Conservation (phyloP, 2,113 vertebrate genomes). For the Heterocephalus glaber region DNA sequence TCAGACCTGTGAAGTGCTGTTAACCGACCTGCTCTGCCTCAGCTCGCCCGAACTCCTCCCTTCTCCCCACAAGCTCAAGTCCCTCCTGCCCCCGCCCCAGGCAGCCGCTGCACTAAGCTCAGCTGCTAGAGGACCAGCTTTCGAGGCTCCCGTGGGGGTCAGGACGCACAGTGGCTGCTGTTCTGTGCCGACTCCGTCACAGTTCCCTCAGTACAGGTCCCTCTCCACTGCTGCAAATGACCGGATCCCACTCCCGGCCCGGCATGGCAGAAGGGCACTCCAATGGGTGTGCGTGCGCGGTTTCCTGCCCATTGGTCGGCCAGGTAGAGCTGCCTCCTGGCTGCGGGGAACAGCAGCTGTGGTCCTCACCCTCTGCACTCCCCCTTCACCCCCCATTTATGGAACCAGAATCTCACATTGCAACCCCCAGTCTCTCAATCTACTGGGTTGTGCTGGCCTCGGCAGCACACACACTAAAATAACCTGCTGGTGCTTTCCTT, state of each 20-base stretch:
- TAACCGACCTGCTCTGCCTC: background rate
- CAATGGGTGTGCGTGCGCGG: too few species aligned
- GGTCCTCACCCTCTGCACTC: background rate
- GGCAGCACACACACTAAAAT: too few species aligned
- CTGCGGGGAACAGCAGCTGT: background rate
- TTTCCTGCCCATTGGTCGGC: accelerated
- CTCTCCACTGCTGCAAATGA: too few species aligned
- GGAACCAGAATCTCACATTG: background rate
- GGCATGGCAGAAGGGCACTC: background rate
- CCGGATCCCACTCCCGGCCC: background rate
- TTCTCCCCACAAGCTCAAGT: accelerated
- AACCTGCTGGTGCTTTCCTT: background rate
- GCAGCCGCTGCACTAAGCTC: too few species aligned
- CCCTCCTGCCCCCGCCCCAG: background rate
- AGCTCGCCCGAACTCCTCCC: background rate
- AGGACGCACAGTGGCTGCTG: background rate
- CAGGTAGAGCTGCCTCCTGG: background rate
- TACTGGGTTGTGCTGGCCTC: too few species aligned
- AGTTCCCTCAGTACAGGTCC: accelerated
- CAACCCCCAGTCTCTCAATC: background rate
- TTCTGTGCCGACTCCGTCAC: background rate
- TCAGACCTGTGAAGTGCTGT: background rate
- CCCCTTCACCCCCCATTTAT: background rate
- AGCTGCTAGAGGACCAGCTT: background rate
- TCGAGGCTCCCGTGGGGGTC: background rate